Evolutionary conservation across 2,888 invertebrate species (phyloP), one percentile per base, ranked within the genome.

Genomic region (Argynnis bischoffii): DNA sequence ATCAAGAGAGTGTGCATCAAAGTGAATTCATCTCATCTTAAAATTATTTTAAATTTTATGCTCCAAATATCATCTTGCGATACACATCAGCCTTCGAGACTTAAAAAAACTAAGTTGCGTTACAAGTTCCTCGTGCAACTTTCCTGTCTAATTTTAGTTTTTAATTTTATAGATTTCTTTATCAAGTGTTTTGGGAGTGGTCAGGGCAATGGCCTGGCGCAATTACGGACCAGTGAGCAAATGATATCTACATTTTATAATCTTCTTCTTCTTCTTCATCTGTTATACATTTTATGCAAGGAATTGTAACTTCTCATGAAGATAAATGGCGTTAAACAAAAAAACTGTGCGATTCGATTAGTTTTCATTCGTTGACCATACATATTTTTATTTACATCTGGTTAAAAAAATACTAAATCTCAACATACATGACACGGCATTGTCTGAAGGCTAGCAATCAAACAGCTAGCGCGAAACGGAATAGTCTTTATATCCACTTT

Each of bases 121-220:
- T 50, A 55, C 60, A 59, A 66, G 18, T 66, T 60, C 21, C 31
- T 41, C 46, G 31, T 26, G 35, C 54, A 41, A 41, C 61, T 55
- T 61, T 61, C 48, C 41, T 55, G 18, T 55, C 46, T 66, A 54
- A 66, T 48, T 55, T 55, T 61, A 61, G 53, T 26, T 46, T 63
- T 41, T 26, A 16, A 63, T 54, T 46, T 55, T 55, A n/a, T 53
- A 66, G 46, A 48, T 48, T 59, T 31, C 48, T 59, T 59, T 59
- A 48, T 48, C 6, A 26, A 48, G 48, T 48, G 48, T 61, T 51
- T 51, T 61, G 61, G 51, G 51, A 51, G 51, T 41, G 61, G 51
- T 51, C 41, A 18, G 61, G 15, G 61, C 50, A 61, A 61, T 61
- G 16, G 31, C 61, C 61, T 51, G 31, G 8, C 35, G 8, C 15